Percentiles rank a stretch among this genome's conserved stretches.
phyloP scores from a whole-genome alignment of 2,888 invertebrate genomes.

The Hemithea aestivaria region DNA sequence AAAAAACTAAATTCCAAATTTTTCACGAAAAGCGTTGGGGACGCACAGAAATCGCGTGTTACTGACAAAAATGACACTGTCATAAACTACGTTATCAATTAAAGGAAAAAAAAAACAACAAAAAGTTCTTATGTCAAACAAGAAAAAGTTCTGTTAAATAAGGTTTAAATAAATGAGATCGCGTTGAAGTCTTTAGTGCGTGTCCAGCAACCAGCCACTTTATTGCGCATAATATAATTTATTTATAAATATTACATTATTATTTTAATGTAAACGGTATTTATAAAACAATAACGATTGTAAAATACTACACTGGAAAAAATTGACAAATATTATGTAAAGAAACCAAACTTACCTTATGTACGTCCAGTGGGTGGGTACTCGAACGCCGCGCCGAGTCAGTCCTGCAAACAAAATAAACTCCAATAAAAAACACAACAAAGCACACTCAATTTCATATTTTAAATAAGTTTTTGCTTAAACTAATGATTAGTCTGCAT shows the following conservation, averaged over 20 bases:
- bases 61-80: constrained; percentile 25
- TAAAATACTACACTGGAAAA: too few species aligned
- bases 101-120: constrained; percentile 21
- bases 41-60: constrained; percentile 48
- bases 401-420: constrained; percentile 43
- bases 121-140: constrained; percentile 8
- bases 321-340: too few species aligned
- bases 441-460: constrained; percentile 48
- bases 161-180: constrained; percentile 10
- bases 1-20: constrained; percentile 71
- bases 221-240: too few species aligned
- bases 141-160: constrained; percentile 13
- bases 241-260: too few species aligned
- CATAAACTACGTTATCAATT: constrained; percentile 28
- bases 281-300: too few species aligned
- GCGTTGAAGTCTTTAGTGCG: constrained; percentile 21
- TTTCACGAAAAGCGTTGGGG: constrained; percentile 59
- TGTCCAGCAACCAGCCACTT: background rate
- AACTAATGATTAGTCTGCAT: constrained; percentile 63
- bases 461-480: constrained; percentile 53
- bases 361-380: too few species aligned
- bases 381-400: constrained; percentile 16
- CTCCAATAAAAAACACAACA: constrained; percentile 31
- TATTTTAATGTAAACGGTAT: too few species aligned
- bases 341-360: constrained; percentile 41